These are phyloP conservation scores for Cryptocephalus moraei DNA, from an alignment of 2,888 invertebrate genomes.

Conservation along the genomic window DNA sequence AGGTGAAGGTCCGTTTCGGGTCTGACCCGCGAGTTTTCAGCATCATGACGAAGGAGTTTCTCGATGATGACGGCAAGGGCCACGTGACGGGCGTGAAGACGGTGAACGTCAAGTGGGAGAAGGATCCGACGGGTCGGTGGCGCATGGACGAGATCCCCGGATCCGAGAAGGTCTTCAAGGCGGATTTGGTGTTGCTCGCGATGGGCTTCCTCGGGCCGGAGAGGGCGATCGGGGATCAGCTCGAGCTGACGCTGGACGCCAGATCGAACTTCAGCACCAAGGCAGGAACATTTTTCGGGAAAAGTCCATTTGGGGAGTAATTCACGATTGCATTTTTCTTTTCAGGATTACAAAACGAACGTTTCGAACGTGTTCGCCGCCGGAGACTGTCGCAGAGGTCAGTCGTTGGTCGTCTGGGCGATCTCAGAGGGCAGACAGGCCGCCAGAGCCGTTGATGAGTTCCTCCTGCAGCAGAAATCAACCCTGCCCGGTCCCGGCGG, in stretches of 20 bases:
- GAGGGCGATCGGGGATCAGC: conserved; percentile 74
- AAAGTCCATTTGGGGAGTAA: no score
- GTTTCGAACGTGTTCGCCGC: conserved; percentile 87
- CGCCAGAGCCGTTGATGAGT: conserved; percentile 84
- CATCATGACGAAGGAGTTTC: conserved; percentile 89
- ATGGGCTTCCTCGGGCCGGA: conserved; percentile 99
- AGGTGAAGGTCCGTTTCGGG: conserved; percentile 73
- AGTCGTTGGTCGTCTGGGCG: conserved; percentile 97
- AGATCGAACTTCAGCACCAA: conserved; percentile 85
- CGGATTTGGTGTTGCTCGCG: conserved; percentile 88
- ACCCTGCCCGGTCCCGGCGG: conserved; percentile 90
- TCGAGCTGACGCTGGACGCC: conserved; percentile 70
- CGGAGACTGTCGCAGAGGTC: conserved; percentile 98
- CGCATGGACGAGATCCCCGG: conserved; percentile 81
- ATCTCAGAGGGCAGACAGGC: conserved; percentile 98
- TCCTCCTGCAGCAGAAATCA: conserved; percentile 65
- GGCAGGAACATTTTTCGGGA: no score
- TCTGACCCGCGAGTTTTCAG: conserved; percentile 89
- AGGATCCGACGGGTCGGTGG: conserved; percentile 87
- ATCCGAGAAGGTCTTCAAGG: conserved; percentile 67
- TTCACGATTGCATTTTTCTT: no score
- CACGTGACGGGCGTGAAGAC: conserved; percentile 86
- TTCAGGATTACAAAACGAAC: conserved; percentile 76
- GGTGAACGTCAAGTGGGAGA: conserved; percentile 87
- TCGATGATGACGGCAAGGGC: conserved; percentile 82